phyloP scores from a whole-genome alignment of 2,888 invertebrate genomes.

The Caradrina clavipalpis region DNA sequence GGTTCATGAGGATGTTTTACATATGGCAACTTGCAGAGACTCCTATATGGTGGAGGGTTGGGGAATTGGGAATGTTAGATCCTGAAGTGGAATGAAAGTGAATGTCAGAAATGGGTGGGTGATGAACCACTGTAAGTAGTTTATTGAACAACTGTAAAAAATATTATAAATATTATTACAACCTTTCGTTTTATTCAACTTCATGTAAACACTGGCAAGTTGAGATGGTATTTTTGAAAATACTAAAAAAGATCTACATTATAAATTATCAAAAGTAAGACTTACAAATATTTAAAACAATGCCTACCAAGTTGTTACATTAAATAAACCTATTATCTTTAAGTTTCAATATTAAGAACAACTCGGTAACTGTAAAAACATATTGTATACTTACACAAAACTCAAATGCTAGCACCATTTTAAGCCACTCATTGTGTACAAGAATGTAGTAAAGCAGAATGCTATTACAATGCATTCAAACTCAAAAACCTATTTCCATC shows the following conservation, averaged over 20 bases:
- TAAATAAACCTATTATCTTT: background rate
- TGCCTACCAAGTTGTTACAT: background rate
- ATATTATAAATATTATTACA: background rate
- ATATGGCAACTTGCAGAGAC: too few relatives aligned
- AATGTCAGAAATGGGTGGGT: too few relatives aligned
- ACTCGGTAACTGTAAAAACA: background rate
- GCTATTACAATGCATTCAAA: constrained; percentile 8
- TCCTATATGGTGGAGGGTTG: too few relatives aligned
- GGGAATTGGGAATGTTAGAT: too few relatives aligned
- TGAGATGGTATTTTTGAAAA: background rate
- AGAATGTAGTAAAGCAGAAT: constrained; percentile 10
- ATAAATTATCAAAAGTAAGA: too few relatives aligned
- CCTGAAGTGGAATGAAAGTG: too few relatives aligned
- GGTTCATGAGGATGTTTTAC: too few relatives aligned
- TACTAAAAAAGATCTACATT: background rate
- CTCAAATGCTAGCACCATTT: constrained; percentile 14
- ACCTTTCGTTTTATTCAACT: background rate
- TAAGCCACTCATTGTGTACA: constrained; percentile 15
- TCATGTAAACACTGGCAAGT: constrained; percentile 5
- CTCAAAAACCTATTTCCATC: constrained; percentile 1
- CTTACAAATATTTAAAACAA: too few relatives aligned
- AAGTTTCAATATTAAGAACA: background rate
- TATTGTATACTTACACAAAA: constrained; percentile 29
- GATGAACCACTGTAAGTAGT: too few relatives aligned
- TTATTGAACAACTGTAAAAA: too few relatives aligned